A percentile compares a stretch with the other conserved stretches of the same genome.
Conservation (phyloP, 2,113 vertebrate species). For the Gambusia affinis region DNA sequence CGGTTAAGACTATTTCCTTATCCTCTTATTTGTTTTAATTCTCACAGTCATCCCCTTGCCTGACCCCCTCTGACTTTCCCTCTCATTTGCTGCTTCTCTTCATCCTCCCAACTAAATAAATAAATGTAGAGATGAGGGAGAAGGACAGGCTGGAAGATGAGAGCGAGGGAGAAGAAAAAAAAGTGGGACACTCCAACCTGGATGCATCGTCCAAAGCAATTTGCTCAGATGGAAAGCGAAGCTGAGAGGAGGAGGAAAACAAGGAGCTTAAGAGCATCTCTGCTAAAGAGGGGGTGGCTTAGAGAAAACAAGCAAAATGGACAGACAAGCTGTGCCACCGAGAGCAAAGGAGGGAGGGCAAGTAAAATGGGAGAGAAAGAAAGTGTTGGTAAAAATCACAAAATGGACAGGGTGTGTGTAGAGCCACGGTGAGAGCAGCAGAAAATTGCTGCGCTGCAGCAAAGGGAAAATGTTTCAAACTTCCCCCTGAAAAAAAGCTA, state of each 20-base stretch:
- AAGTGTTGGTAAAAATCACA: slow-evolving; percentile 45
- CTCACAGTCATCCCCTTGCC: slow-evolving; percentile 16
- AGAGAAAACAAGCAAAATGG: slow-evolving; percentile 68
- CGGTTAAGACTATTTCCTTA: slow-evolving; percentile 54
- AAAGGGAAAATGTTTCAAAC: slow-evolving; percentile 6
- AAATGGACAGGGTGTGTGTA: slow-evolving; percentile 40
- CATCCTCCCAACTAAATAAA: slow-evolving; percentile 58
- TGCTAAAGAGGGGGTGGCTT: slow-evolving; percentile 61
- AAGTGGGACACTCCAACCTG: slow-evolving; percentile 79
- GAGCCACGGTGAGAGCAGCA: slow-evolving; percentile 11
- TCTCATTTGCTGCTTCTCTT: slow-evolving; percentile 20
- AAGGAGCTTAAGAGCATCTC: slow-evolving; percentile 72
- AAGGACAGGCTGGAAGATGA: slow-evolving; percentile 32
- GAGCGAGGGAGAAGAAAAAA: slow-evolving; percentile 33
- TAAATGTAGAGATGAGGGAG: slow-evolving; percentile 52
- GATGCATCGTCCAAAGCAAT: slow-evolving; percentile 68
- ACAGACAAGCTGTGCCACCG: slow-evolving; percentile 40
- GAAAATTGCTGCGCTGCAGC: slow-evolving; percentile 26
- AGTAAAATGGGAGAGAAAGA: slow-evolving; percentile 1
- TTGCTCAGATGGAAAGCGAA: slow-evolving; percentile 57
- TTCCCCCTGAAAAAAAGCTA: background rate
- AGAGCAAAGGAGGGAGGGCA: slow-evolving; percentile 6
- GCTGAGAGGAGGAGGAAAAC: slow-evolving; percentile 52
- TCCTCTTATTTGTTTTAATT: slow-evolving; percentile 54
- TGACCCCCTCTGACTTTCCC: slow-evolving; percentile 21